Conservation (phyloP, 2,888 invertebrate species). For the Ctenicera cuprea region DNA sequence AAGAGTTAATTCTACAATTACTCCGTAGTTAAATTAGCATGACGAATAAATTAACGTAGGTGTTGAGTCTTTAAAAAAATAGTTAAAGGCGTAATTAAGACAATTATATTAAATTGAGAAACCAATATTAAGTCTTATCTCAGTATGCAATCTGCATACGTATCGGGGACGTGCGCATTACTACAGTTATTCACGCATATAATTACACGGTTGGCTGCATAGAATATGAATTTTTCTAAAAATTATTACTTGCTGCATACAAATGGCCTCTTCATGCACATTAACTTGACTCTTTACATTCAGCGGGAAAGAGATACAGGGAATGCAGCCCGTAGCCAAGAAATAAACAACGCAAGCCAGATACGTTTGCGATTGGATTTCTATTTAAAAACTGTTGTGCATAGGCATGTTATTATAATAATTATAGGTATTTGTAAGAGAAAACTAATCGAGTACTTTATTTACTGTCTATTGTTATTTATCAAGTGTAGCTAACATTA, state of each 20-base stretch:
- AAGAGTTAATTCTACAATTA: too few species aligned
- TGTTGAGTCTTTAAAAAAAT: constrained; percentile 2
- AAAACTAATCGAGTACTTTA: constrained; percentile 7
- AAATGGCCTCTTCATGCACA: constrained; percentile 37
- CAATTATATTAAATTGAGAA: constrained; percentile 39
- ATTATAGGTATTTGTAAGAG: constrained; percentile 13
- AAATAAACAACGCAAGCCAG: constrained; percentile 8
- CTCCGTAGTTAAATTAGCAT: neutral
- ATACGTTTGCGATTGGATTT: neutral
- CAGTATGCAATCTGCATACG: constrained; percentile 36
- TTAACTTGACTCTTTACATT: neutral
- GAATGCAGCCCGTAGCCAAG: constrained; percentile 6
- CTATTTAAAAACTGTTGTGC: constrained; percentile 6
- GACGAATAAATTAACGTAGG: constrained; percentile 14
- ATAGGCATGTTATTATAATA: constrained; percentile 29
- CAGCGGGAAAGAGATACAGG: neutral
- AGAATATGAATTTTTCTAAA: constrained; percentile 25
- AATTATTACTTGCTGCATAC: constrained; percentile 36
- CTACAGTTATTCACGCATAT: constrained; percentile 40
- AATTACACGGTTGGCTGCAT: constrained; percentile 38
- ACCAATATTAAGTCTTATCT: constrained; percentile 31
- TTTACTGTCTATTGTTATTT: constrained; percentile 24
- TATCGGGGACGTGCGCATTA: constrained; percentile 27
- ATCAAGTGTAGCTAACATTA: neutral
- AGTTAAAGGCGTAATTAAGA: constrained; percentile 19